These are phyloP conservation scores for Orbicella faveolata DNA, from an alignment of 64 coral and sea anemone genomes.

Conservation along the genomic window DNA sequence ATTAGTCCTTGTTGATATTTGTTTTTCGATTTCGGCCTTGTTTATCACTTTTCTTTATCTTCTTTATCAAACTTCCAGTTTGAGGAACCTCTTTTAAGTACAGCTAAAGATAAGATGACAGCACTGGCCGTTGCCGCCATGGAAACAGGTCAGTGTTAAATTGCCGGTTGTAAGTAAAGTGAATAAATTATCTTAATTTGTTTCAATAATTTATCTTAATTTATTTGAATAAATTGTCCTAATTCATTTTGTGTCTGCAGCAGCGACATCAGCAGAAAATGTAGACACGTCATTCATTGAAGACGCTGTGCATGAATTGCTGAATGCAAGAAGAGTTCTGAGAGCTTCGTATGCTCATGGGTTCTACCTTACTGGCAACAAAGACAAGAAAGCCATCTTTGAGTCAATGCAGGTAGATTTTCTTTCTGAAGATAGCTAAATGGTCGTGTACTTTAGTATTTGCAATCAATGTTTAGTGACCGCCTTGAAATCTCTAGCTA, in stretches of 20 bases:
- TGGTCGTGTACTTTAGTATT: no score
- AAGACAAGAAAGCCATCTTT: conserved; percentile 94
- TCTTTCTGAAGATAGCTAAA: not conserved
- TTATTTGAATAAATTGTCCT: no score
- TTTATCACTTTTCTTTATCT: not conserved
- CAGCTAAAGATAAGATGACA: conserved; percentile 95
- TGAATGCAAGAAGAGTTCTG: conserved; percentile 77
- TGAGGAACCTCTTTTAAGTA: conserved; percentile 88
- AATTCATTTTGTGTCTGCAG: not conserved
- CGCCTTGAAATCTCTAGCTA: no score
- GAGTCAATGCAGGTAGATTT: conserved; percentile 88
- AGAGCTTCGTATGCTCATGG: conserved; percentile 93
- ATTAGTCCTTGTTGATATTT: no score
- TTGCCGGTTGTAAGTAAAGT: not conserved
- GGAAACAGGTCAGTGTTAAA: conserved; percentile 74
- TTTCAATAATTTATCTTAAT: no score
- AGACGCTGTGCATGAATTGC: conserved; percentile 80
- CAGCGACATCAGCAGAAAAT: conserved; percentile 57
- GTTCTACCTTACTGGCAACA: conserved; percentile 70
- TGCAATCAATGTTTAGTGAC: no score
- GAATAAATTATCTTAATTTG: no score
- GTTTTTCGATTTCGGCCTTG: no score
- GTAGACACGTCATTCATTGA: conserved; percentile 85
- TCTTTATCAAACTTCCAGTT: conserved; percentile 30
- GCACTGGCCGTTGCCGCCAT: conserved; percentile 82